Evolutionary conservation across 2,888 invertebrate species (phyloP).

Genomic region (Nemapogon koenigi): DNA sequence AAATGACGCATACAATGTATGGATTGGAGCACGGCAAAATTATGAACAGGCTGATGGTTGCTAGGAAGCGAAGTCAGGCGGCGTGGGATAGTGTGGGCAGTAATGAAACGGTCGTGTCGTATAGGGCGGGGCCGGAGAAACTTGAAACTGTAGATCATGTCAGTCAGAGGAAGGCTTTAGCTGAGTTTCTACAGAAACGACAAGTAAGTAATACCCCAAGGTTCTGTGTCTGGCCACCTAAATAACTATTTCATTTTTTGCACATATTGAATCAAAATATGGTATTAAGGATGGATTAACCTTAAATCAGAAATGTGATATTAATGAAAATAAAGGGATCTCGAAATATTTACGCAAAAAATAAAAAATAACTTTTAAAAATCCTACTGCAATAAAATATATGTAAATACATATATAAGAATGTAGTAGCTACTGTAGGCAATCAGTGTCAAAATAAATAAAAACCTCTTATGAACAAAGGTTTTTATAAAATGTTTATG

Average conservation of each 20-base stretch:
- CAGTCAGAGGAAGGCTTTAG: constrained; percentile 54
- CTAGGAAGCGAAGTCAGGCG: constrained; percentile 56
- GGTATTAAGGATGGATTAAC: neutral
- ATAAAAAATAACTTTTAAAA: no score
- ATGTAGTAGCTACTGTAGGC: no score
- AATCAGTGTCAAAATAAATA: no score
- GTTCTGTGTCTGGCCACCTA: no score
- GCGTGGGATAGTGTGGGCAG: constrained; percentile 51
- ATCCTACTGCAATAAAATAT: no score
- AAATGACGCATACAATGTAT: constrained; percentile 75
- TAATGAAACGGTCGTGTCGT: constrained; percentile 29
- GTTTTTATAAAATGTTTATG: no score
- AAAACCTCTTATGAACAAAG: no score
- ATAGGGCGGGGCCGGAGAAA: constrained; percentile 20
- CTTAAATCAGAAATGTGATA: constrained; percentile 23
- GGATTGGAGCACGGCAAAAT: constrained; percentile 73
- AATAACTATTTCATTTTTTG: no score
- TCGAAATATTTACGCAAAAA: no score
- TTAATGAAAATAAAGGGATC: neutral
- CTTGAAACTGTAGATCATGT: constrained; percentile 11
- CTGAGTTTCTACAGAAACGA: constrained; percentile 61
- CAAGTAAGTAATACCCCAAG: no score
- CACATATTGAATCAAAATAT: no score
- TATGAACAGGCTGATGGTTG: constrained; percentile 59
- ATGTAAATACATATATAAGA: no score